phyloP scores from a whole-genome alignment of 2,797 vertebrate genomes.

The Vultur gryphus region DNA sequence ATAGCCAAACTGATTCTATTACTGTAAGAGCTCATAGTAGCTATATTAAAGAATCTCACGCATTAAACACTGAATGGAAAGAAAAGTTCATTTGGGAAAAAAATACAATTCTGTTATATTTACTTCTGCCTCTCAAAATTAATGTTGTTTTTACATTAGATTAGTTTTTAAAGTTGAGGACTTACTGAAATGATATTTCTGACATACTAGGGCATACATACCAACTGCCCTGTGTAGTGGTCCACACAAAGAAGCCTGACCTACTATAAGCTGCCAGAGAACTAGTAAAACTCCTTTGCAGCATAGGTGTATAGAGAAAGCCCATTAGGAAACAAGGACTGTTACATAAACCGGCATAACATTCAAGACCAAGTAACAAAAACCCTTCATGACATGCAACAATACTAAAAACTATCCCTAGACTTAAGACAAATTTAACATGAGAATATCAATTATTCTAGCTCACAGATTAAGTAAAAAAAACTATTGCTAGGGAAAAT shows the following conservation, averaged over 20 bases:
- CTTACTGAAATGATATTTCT: neutral
- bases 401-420: neutral
- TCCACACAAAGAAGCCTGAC: neutral
- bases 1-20: neutral
- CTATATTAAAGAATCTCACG: neutral
- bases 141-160: neutral
- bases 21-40: neutral
- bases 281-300: neutral
- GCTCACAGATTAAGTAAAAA: neutral
- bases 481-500: neutral
- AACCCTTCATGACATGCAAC: neutral
- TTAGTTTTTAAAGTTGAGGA: neutral
- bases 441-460: neutral
- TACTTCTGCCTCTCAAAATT: neutral
- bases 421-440: neutral
- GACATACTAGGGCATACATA: neutral
- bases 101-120: neutral
- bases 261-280: neutral
- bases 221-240: neutral
- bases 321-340: neutral
- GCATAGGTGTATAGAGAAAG: neutral
- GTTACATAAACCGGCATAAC: neutral
- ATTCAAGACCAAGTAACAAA: neutral
- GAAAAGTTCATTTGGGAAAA: neutral
- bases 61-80: neutral